phyloP scores from a whole-genome alignment of 2,797 vertebrate genomes.

The Percopsis omiscomaycus region DNA sequence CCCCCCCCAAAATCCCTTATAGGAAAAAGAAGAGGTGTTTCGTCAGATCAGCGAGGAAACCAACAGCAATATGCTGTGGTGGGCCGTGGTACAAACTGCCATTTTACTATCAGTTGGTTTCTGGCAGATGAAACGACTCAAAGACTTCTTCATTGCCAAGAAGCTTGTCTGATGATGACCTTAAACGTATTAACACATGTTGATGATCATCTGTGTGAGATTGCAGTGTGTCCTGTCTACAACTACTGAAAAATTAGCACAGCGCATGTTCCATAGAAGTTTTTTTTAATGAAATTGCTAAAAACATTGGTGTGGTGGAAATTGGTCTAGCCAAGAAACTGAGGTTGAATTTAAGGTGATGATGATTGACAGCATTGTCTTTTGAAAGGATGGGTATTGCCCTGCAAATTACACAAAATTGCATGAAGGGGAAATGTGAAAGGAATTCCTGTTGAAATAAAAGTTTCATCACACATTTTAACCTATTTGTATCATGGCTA shows the following conservation, averaged over 20 bases:
- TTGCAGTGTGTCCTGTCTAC: background rate
- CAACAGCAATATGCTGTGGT: slow-evolving; percentile 88
- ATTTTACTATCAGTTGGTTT: slow-evolving; percentile 84
- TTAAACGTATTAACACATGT: slow-evolving; percentile 1
- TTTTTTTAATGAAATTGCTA: background rate
- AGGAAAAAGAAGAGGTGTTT: slow-evolving; percentile 91
- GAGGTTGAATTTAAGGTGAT: too few relatives aligned
- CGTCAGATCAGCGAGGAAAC: slow-evolving; percentile 86
- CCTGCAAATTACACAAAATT: too few relatives aligned
- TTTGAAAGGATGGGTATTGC: too few relatives aligned
- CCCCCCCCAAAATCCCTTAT: background rate
- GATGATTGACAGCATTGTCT: too few relatives aligned
- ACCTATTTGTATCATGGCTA: too few relatives aligned
- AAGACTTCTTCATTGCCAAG: slow-evolving; percentile 92
- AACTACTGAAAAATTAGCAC: background rate
- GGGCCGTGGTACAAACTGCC: slow-evolving; percentile 84
- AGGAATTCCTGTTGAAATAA: too few relatives aligned
- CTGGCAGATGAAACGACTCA: slow-evolving; percentile 91
- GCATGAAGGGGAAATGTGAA: too few relatives aligned
- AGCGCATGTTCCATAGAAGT: background rate
- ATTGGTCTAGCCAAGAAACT: too few relatives aligned
- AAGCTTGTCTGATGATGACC: slow-evolving; percentile 83
- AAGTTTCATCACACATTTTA: too few relatives aligned
- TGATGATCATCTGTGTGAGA: background rate
- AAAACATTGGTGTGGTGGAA: too few relatives aligned